Evolutionary conservation across 2,113 vertebrate genomes (phyloP), one percentile per base, ranked within the genome.

Genomic region (Etheostoma cragini): DNA sequence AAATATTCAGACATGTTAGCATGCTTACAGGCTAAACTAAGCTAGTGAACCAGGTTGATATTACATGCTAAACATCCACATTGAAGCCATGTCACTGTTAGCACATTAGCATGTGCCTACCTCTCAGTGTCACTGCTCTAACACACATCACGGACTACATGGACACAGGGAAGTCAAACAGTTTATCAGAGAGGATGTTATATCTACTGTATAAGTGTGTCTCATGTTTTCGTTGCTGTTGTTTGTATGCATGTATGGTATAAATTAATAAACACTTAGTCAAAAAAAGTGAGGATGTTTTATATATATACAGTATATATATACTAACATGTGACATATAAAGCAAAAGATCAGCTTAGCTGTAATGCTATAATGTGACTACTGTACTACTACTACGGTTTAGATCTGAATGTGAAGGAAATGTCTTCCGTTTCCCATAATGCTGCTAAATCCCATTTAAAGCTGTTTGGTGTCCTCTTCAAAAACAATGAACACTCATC

Each of bases 381-480:
- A 38, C 8, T 38, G 38, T 38, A 38, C 38, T 38, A 8, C 21
- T n/a, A 15, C 12, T 30, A 10, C 2, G 10, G 8, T 38, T 38
- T 38, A 42, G 38, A 42, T 11, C 38, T 42, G 38, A 11, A 46
- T 81, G 76, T 68, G 68, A 78, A 62, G 86, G 38, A 72, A 70
- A 26, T 1, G 7, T 38, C 46, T 63, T 72, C 38, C 4, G 0
- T 68, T 88, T 88, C 80, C 57, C 75, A 76, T 76, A 81, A 69
- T 24, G 42, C 58, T 11, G 0, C 47, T 60, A 46, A 76, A 84
- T 78, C 82, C 64, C 52, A 50, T 26, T 46, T 83, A 72, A 73
- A 54, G 45, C 58, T 21, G 19, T 72, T 87, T 80, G 70, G 56
- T 67, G 63, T 72, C 33, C 38, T 84, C 65, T 75, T 61, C n/a